These are phyloP conservation scores for Pantelozetes paolii DNA, from an alignment of 2,888 invertebrate genomes.

Conservation along the genomic window DNA sequence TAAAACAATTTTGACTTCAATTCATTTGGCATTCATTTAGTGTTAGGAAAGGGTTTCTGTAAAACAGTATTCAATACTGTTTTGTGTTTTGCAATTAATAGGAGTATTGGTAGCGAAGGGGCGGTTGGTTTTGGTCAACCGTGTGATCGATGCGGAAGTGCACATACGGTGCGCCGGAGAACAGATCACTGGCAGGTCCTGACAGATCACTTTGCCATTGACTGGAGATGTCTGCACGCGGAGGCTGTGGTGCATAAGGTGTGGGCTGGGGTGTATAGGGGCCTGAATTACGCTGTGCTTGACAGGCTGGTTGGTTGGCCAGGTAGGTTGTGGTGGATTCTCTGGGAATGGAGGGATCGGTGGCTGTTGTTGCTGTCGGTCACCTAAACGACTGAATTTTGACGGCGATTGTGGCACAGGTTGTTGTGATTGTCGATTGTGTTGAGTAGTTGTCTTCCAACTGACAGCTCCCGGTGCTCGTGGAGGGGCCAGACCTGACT, in stretches of 20 bases:
- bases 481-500: too few species aligned
- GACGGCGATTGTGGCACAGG: too few species aligned
- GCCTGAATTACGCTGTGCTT: background rate
- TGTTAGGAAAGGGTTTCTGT: too few species aligned
- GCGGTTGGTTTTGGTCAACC: conserved; percentile 6
- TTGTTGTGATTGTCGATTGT: background rate
- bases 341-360: too few species aligned
- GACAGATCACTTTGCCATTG: background rate
- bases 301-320: background rate
- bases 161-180: background rate
- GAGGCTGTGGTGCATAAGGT: background rate
- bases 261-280: background rate
- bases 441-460: background rate
- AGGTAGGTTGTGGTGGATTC: too few species aligned
- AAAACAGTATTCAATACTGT: too few species aligned
- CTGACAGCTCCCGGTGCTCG: background rate
- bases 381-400: too few species aligned
- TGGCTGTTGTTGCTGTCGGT: too few species aligned
- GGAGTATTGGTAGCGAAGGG: background rate
- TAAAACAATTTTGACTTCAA: too few species aligned
- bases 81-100: background rate
- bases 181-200: background rate
- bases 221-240: background rate
- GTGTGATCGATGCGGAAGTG: background rate
- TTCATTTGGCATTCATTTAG: too few species aligned